Conservation (phyloP, 2,888 invertebrate genomes). For the Acheta domesticus region DNA sequence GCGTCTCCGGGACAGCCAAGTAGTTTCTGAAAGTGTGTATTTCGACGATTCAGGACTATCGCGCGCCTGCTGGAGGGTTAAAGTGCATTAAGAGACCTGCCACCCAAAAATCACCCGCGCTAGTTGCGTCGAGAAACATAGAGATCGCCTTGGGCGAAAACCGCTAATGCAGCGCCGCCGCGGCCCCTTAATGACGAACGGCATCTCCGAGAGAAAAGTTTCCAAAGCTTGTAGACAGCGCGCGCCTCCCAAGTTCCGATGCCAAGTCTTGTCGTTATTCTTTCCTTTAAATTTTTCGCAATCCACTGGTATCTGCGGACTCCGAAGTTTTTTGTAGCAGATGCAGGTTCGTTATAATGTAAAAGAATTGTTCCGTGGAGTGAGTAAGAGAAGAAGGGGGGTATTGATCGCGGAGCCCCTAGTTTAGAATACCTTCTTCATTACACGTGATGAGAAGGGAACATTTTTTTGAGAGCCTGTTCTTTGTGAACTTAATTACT, state of each 20-base stretch:
- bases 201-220: not conserved
- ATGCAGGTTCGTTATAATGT: not conserved
- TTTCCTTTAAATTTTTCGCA: slow-evolving; percentile 18
- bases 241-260: not conserved
- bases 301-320: not conserved
- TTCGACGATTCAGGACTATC: no score
- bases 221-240: not conserved
- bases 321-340: not conserved
- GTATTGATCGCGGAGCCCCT: not conserved
- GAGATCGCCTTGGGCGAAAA: no score
- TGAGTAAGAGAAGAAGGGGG: not conserved
- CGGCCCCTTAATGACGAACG: not conserved
- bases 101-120: no score
- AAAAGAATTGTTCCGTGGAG: not conserved
- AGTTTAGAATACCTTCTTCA: slow-evolving; percentile 9
- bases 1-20: no score
- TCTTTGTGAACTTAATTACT: slow-evolving; percentile 9
- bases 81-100: no score
- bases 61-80: no score
- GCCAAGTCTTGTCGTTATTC: not conserved
- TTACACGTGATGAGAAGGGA: not conserved
- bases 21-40: no score
- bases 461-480: not conserved
- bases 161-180: no score
- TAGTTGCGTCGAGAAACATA: no score